Conservation (phyloP, 2,888 invertebrate species). For the Anarsia innoxiella region DNA sequence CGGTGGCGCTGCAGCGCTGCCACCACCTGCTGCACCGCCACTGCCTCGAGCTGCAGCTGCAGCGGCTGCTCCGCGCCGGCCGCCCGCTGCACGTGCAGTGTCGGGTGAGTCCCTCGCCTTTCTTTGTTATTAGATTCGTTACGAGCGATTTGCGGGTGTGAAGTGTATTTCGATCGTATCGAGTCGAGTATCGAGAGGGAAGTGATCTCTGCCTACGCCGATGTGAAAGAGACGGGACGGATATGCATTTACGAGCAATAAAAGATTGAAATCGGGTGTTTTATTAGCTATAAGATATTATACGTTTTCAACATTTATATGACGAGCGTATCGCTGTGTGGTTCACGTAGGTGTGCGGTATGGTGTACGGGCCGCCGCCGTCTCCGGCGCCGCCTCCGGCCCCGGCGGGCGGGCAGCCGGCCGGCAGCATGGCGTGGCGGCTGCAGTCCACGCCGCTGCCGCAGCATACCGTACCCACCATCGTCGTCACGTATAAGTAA, state of each 20-base stretch:
- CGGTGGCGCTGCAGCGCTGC: constrained; percentile 81
- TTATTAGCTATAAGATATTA: too few species aligned
- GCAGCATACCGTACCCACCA: constrained; percentile 76
- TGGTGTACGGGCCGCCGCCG: constrained; percentile 71
- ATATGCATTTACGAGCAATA: too few species aligned
- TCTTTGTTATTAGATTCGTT: too few species aligned
- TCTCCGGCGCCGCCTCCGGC: constrained; percentile 71
- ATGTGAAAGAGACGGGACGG: too few species aligned
- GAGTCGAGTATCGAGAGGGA: too few species aligned
- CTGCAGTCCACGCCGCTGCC: constrained; percentile 80
- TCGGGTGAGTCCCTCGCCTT: constrained; percentile 3
- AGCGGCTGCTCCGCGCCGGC: constrained; percentile 15
- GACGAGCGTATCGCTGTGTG: too few species aligned
- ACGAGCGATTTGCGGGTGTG: too few species aligned
- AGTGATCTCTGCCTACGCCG: too few species aligned
- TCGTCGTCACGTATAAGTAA: constrained; percentile 80
- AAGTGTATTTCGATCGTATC: too few species aligned
- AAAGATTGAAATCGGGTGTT: too few species aligned
- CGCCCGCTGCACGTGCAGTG: constrained; percentile 1
- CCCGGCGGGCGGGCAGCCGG: constrained; percentile 83
- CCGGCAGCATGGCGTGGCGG: constrained; percentile 89
- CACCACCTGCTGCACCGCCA: constrained; percentile 87
- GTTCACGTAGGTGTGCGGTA: constrained; percentile 83
- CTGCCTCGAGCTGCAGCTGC: constrained; percentile 84
- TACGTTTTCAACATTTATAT: too few species aligned